Base-by-base conservation (phyloP, 2,888 invertebrate species). In the Alviniconcha strummeri region DNA sequence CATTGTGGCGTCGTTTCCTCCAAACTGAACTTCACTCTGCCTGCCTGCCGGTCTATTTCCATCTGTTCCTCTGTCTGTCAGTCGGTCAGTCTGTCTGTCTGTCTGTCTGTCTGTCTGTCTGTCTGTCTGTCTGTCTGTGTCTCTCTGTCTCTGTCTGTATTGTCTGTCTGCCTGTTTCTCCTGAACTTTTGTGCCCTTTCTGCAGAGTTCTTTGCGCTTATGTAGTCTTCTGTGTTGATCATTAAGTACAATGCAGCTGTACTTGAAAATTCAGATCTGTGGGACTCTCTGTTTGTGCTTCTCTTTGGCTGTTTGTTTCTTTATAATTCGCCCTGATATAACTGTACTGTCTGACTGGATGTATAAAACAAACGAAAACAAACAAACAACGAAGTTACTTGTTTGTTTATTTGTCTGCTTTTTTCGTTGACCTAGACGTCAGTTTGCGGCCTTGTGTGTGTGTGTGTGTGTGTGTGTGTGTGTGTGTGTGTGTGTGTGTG, bases 401-500 rank as follows among this genome's bases (percentile, higher is more conserved):
- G 36, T 36, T 36, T 36, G 36, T 36, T 36, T 36, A 36, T 36
- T 36, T 36, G 36, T 36, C 36, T 36, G 36, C 36, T 36, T 36
- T 36, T 36, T 36, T 36, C 36, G 36, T 36, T 36, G 36, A 3
- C 36, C 36, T 1, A 36, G 36, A n/a, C n/a, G 5, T 69, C 0
- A 1, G 74, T 7, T 17, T 52, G 74, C 52, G 8, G 36, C 13
- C 6, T 3, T 74, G 74, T 54, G 74, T 74, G 74, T 5, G 74
- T 74, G 74, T 5, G 74, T 74, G 74, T 9, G 74, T 74, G 71
- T 9, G 74, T 74, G 55, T 56, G 77, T 77, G 56, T 77, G 77
- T 56, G 77, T 56, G 57, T 64, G 77, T 77, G 77, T 56, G 77
- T 56, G 77, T 77, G 55, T 56, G 77, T 77, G 77, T 56, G 55